These are phyloP conservation scores for Meliscaeva auricollis DNA, from an alignment of 2,888 invertebrate genomes.

Conservation along the genomic window DNA sequence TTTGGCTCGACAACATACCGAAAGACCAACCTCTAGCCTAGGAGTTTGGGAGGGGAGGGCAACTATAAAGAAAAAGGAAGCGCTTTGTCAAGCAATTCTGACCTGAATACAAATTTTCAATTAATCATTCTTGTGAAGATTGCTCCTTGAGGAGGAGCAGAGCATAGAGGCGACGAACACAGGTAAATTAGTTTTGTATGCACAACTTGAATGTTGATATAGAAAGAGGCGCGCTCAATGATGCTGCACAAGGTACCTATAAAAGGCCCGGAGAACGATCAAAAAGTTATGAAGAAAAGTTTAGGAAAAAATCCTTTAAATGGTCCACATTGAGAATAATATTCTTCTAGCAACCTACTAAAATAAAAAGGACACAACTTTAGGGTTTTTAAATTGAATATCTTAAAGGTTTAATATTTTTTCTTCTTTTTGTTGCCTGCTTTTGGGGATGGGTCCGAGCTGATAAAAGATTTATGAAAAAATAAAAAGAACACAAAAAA, in stretches of 20 bases:
- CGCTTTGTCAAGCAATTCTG: conserved; percentile 68
- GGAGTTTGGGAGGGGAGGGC: neutral
- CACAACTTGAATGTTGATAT: conserved; percentile 41
- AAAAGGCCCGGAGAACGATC: conserved; percentile 19
- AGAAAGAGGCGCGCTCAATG: neutral
- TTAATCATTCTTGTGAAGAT: conserved; percentile 62
- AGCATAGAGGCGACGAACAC: neutral
- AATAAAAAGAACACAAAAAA: conserved; percentile 38
- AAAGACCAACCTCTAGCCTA: neutral
- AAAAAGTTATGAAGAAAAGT: conserved; percentile 49
- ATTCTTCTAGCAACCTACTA: conserved; percentile 39
- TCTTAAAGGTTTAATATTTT: conserved; percentile 56
- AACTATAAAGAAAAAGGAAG: conserved; percentile 33
- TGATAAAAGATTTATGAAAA: conserved; percentile 76
- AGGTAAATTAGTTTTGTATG: conserved; percentile 74
- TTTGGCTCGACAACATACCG: neutral
- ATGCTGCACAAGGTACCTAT: conserved; percentile 30
- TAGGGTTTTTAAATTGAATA: conserved; percentile 72
- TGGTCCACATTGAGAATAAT: conserved; percentile 52
- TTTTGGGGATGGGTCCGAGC: conserved; percentile 59
- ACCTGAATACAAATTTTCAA: conserved; percentile 76
- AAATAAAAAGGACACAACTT: conserved; percentile 64
- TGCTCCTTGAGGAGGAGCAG: conserved; percentile 22
- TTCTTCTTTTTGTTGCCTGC: neutral
- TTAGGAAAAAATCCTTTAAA: conserved; percentile 50